Evolutionary conservation across 2,797 vertebrate genomes (phyloP), one percentile per base, ranked within the genome.

Genomic region (Salarias fasciatus): DNA sequence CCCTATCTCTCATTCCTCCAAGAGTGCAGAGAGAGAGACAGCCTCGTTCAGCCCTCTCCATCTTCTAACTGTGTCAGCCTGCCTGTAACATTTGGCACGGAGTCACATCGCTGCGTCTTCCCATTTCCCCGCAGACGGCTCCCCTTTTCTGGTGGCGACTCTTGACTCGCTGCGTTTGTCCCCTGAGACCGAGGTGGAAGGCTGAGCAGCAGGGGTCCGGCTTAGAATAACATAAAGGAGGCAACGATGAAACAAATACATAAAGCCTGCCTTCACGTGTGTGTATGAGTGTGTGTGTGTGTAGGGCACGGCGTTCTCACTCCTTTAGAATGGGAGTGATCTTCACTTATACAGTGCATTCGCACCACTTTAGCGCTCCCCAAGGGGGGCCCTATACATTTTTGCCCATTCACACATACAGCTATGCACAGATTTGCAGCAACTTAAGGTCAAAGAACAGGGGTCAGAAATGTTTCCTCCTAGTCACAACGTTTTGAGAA

Each of bases 1-100:
- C 68, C 54, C 74, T 53, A 81, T 75, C 77, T 69, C 82, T 75
- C 55, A 37, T 53, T 83, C 80, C 82, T 88, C 76, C 80, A 84
- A 83, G 77, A 86, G 80, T 72, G 77, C 58, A 56, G 62, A 56
- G 62, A 30, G 80, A 79, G 74, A 78, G 63, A 51, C 70, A 83
- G 84, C 72, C 85, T 87, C 76, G 65, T 88, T 89, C 83, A 82
- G 77, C 77, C 78, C 69, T 68, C 53, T 75, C 85, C 77, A 73
- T 84, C 83, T 82, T 77, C 81, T 87, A 90, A 91, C 86, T 89
- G 73, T 91, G 90, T 92, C 88, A 90, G 79, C 84, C 76, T 60
- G 85, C 88, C 83, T 84, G 80, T 82, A 89, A 89, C 87, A 86
- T 91, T 90, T 90, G 90, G 88, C 90, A 86, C 65, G 38, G 60